Percentiles rank a stretch among this genome's conserved stretches.
Conservation (phyloP, 2,888 invertebrate species). For the Azorinus chamasolen region DNA sequence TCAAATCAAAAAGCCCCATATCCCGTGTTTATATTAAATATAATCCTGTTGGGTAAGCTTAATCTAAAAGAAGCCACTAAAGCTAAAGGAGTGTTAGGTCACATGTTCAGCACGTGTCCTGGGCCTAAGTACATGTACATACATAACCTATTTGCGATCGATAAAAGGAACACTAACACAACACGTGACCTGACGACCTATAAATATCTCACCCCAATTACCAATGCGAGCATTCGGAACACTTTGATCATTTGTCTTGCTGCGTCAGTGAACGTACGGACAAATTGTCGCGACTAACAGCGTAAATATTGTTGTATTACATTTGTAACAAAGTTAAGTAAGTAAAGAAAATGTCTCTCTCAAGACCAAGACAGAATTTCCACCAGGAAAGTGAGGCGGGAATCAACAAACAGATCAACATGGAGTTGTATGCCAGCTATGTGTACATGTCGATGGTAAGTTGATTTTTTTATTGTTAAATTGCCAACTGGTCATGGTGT, state of each 20-base stretch:
- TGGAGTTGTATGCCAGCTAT: slow-evolving; percentile 86
- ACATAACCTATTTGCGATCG: too few relatives aligned
- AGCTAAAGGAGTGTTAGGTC: too few relatives aligned
- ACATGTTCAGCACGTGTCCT: too few relatives aligned
- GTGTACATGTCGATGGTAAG: slow-evolving; percentile 86
- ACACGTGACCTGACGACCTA: slow-evolving; percentile 9
- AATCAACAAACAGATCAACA: slow-evolving; percentile 86
- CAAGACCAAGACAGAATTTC: slow-evolving; percentile 86
- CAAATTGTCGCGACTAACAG: slow-evolving; percentile 53
- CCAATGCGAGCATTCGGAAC: background rate
- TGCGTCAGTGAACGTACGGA: slow-evolving; percentile 86
- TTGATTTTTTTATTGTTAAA: background rate
- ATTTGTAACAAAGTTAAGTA: background rate
- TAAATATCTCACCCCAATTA: background rate
- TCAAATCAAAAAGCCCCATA: too few relatives aligned
- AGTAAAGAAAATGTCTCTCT: slow-evolving; percentile 75
- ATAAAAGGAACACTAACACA: too few relatives aligned
- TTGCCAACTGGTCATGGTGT: background rate
- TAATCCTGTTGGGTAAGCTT: too few relatives aligned
- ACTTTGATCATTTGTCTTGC: slow-evolving; percentile 77
- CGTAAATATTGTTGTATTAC: background rate
- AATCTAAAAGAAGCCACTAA: too few relatives aligned
- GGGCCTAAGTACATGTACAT: too few relatives aligned
- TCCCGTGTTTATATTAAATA: too few relatives aligned
- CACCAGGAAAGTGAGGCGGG: slow-evolving; percentile 85